phyloP scores from a whole-genome alignment of 1,140 invertebrate species.

The Gryllus bimaculatus region DNA sequence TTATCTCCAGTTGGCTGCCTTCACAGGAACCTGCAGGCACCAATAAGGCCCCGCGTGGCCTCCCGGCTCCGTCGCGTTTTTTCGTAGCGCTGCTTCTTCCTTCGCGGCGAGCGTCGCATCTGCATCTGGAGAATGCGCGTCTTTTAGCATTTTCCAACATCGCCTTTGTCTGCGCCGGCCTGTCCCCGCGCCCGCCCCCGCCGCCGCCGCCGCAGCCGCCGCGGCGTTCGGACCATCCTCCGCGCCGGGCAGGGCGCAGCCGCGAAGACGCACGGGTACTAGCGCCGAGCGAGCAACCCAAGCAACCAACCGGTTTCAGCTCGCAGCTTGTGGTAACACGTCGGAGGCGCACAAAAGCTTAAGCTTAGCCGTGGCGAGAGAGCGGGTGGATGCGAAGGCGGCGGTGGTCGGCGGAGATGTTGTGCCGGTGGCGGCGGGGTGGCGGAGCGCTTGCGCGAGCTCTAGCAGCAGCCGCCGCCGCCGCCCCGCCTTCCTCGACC shows the following conservation, averaged over 20 bases:
- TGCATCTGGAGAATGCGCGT: not conserved
- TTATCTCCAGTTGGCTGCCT: too few relatives aligned
- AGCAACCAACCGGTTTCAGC: not conserved
- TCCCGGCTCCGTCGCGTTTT: not conserved
- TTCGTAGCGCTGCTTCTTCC: not conserved
- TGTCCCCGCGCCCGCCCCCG: not conserved
- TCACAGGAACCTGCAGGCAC: too few relatives aligned
- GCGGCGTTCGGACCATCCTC: not conserved
- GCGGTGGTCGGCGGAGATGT: not conserved
- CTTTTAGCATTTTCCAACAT: not conserved
- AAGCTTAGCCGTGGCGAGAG: not conserved
- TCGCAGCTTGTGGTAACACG: not conserved
- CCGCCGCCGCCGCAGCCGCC: too few relatives aligned
- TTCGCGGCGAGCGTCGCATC: not conserved
- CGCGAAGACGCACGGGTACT: not conserved
- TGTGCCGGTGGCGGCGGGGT: too few relatives aligned
- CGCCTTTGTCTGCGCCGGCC: not conserved
- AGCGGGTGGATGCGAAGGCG: too few relatives aligned
- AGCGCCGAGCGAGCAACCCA: not conserved
- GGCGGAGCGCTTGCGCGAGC: not conserved
- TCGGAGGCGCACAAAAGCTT: not conserved
- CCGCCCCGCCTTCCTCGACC: not conserved
- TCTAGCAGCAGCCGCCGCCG: not conserved
- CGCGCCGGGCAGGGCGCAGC: not conserved
- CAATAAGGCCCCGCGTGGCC: too few relatives aligned